Evolutionary conservation across 2,888 invertebrate genomes (phyloP).

Genomic region (Volucella zonaria): DNA sequence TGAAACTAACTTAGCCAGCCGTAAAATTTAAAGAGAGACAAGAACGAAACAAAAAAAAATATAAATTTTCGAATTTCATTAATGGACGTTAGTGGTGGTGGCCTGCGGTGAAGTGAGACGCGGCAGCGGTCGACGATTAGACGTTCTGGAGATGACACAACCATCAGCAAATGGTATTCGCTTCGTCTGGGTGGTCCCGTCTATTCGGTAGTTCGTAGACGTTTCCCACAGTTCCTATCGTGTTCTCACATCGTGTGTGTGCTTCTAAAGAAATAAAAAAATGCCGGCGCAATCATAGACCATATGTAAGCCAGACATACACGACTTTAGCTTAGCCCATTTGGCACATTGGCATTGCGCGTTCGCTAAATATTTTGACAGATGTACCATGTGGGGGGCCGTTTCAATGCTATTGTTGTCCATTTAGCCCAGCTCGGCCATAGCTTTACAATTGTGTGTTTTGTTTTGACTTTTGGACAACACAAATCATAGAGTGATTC

Average conservation of each 20-base stretch:
- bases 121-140: slow-evolving; percentile 33
- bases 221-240: slow-evolving; percentile 54
- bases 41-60: no score
- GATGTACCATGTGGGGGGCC: slow-evolving; percentile 42
- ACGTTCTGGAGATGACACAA: slow-evolving; percentile 26
- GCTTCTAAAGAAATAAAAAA: slow-evolving; percentile 16
- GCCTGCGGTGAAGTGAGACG: slow-evolving; percentile 31
- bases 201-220: slow-evolving; percentile 49
- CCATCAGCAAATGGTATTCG: slow-evolving; percentile 16
- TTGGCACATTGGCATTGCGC: slow-evolving; percentile 39
- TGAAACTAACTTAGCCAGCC: slow-evolving; percentile 61
- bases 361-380: slow-evolving; percentile 71
- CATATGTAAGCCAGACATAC: slow-evolving; percentile 61
- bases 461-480: slow-evolving; percentile 9
- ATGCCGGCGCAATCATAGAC: slow-evolving; percentile 25
- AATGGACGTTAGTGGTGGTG: slow-evolving; percentile 28
- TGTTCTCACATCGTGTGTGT: slow-evolving; percentile 36
- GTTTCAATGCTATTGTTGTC: slow-evolving; percentile 32
- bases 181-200: slow-evolving; percentile 63
- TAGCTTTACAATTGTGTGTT: slow-evolving; percentile 34
- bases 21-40: slow-evolving; percentile 29
- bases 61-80: slow-evolving; percentile 48
- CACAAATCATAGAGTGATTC: background rate
- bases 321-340: slow-evolving; percentile 37
- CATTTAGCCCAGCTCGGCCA: background rate